Conservation (phyloP, 1,140 invertebrate species). For the Maconellicoccus hirsutus region DNA sequence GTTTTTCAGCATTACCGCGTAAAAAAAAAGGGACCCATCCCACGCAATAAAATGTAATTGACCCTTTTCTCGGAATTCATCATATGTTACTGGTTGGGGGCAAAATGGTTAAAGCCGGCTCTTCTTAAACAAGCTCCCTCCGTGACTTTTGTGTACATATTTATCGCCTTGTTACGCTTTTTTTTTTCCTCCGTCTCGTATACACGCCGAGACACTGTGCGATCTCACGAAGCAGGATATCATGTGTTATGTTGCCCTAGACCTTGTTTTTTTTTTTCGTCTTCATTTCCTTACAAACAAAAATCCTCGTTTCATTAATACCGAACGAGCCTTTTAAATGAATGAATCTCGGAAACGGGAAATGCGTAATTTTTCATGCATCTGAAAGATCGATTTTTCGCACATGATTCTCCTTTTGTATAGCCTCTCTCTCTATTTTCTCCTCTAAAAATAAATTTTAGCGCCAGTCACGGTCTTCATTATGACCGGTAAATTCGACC, state of each 20-base stretch:
- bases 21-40: neutral
- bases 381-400: too few species aligned
- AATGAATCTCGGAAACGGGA: too few species aligned
- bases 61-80: constrained; percentile 8
- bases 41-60: constrained; percentile 9
- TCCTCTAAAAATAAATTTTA: too few species aligned
- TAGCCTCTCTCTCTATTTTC: too few species aligned
- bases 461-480: too few species aligned
- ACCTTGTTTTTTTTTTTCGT: neutral
- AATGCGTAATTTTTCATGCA: too few species aligned
- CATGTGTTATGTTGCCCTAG: constrained; percentile 7
- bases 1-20: neutral
- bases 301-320: neutral
- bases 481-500: too few species aligned
- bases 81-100: neutral
- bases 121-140: neutral
- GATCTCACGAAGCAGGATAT: neutral
- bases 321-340: too few species aligned
- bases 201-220: neutral
- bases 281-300: neutral
- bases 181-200: neutral
- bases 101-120: neutral
- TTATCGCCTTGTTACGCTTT: constrained; percentile 7
- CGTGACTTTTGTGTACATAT: neutral
- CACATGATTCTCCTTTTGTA: too few species aligned